Conservation (phyloP, 1,140 invertebrate species). For the Melipona quadrifasciata region DNA sequence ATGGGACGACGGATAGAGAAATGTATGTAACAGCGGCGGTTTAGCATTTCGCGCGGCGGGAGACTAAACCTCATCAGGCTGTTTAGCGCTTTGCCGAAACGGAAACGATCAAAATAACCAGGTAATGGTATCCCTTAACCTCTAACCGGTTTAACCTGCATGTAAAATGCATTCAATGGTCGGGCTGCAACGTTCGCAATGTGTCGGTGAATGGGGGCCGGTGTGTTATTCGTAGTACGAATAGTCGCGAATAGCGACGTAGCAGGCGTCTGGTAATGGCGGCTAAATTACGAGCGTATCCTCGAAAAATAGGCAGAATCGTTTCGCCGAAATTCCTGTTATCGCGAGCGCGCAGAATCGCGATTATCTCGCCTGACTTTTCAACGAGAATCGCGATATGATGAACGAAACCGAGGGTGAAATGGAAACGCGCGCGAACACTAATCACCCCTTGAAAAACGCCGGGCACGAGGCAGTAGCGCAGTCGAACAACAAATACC, state of each 20-base stretch:
- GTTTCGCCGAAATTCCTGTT: background rate
- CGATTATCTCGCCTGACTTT: background rate
- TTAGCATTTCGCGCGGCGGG: background rate
- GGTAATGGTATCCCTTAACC: slow-evolving; percentile 23
- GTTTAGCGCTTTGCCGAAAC: background rate
- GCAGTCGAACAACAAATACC: background rate
- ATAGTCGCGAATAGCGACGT: background rate
- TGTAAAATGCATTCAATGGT: slow-evolving; percentile 17
- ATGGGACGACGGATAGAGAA: background rate
- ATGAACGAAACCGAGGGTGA: background rate
- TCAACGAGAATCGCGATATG: too few species aligned
- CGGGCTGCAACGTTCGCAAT: too few species aligned
- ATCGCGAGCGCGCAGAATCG: background rate
- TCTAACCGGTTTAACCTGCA: slow-evolving; percentile 11
- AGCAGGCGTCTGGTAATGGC: background rate
- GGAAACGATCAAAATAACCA: slow-evolving; percentile 6
- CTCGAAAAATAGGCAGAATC: background rate
- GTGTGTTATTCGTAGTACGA: background rate
- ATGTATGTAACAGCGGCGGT: background rate
- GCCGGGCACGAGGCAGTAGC: too few species aligned
- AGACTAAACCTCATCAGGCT: background rate
- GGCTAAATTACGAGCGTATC: background rate
- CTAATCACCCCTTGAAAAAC: background rate
- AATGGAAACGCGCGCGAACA: background rate
- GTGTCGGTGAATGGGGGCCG: background rate